Conservation (phyloP, 2,888 invertebrate species). For the Prosopocoilus inquinatus region DNA sequence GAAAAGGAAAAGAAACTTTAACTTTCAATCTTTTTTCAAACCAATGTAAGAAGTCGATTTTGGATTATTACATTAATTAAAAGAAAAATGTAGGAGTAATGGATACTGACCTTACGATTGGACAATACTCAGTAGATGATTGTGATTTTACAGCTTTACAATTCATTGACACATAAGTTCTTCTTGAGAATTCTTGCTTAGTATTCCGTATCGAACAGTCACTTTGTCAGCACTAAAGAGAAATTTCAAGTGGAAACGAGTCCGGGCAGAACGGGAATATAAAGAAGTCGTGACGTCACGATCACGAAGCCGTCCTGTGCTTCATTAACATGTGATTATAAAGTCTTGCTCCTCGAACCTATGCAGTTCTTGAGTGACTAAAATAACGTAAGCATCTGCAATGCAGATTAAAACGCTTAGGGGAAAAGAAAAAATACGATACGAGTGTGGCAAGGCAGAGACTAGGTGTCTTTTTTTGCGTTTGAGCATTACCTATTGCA, state of each 20-base stretch:
- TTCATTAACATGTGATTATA: slow-evolving; percentile 9
- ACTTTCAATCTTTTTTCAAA: background rate
- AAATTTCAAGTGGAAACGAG: slow-evolving; percentile 2
- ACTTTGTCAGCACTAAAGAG: background rate
- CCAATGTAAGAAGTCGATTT: background rate
- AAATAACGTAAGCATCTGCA: no score
- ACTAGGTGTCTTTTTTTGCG: no score
- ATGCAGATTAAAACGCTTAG: no score
- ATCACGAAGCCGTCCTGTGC: slow-evolving; percentile 15
- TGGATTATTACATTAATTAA: no score
- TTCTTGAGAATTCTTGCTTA: slow-evolving; percentile 5
- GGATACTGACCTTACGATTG: slow-evolving; percentile 45
- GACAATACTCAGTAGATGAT: slow-evolving; percentile 44
- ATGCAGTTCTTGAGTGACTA: no score
- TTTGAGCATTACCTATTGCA: no score
- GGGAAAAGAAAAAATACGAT: no score
- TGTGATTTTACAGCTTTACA: slow-evolving; percentile 43
- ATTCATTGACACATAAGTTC: slow-evolving; percentile 51
- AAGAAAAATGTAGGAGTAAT: no score
- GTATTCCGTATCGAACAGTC: slow-evolving; percentile 4
- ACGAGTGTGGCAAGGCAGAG: no score
- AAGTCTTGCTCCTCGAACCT: no score
- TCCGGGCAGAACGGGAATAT: slow-evolving; percentile 4
- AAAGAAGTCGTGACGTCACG: slow-evolving; percentile 19
- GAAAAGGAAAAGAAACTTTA: background rate